Evolutionary conservation across 2,888 invertebrate genomes (phyloP), one percentile per base, ranked within the genome.

Genomic region (Quadriops clusia): DNA sequence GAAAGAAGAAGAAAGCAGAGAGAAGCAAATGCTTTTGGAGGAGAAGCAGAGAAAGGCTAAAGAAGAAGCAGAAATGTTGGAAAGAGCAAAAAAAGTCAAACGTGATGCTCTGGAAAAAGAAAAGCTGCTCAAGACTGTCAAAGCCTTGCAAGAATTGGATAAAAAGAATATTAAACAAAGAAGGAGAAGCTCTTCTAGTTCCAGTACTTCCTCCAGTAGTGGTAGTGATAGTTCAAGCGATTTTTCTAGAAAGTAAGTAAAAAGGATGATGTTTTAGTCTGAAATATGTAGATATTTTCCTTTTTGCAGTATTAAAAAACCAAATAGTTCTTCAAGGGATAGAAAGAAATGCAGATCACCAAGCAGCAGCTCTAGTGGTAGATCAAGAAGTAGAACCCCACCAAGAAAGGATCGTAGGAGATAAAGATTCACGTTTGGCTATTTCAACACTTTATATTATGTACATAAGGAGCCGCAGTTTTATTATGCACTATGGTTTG

Each of bases 1-100:
- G 33, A 66, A 68, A 23, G 67, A 64, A 2, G 71, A 70, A 37
- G 51, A 57, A 39, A 51, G 54, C 14, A 46, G 51, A 16, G 51
- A 52, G 23, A 36, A 34, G 13, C 36, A 33, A 18, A 22, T 43
- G 27, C 32, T 58, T 27, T 42, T 56, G 11, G 51, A 54, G 37
- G 61, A 62, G 34, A 61, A 60, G 28, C 60, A 62, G 28, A 45
- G 60, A 5, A 61, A 62, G 41, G 60, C 57, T 0, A 54, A 58
- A 40, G 61, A 62, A 39, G 61, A 61, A 39, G 56, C 55, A n/a
- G 59, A 59, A 34, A 61, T 60, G 61, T 43, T 61, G 30, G 61
- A 63, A 30, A 54, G 50, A 32, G 61, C 60, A 2, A 61, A 61
- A 36, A 57, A 53, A 34, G 56, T 53, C 1, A 60, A 62, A 42